These are phyloP conservation scores for Micrasema longulum DNA, from an alignment of 1,140 invertebrate genomes.

Conservation along the genomic window DNA sequence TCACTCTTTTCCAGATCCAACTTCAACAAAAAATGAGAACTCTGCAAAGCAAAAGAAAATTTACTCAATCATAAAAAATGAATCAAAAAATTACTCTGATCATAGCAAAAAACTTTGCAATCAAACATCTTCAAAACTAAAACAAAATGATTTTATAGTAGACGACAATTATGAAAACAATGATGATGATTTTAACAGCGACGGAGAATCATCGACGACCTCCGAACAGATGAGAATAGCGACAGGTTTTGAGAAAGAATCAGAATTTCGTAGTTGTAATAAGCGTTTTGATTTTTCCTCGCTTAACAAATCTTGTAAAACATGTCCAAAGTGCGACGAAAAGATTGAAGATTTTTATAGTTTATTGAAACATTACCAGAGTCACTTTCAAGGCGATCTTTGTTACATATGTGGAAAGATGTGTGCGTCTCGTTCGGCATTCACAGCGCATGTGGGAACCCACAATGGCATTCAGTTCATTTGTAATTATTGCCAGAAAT, in stretches of 20 bases:
- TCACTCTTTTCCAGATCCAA: too few species aligned
- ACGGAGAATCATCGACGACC: slow-evolving; percentile 6
- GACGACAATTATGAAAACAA: too few species aligned
- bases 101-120: too few species aligned
- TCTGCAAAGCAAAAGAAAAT: too few species aligned
- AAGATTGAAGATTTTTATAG: background rate
- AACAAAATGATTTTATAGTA: too few species aligned
- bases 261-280: background rate
- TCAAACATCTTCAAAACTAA: too few species aligned
- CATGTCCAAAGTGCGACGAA: background rate
- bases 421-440: background rate
- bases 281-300: background rate
- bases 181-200: too few species aligned
- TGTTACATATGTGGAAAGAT: background rate
- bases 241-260: background rate
- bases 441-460: background rate
- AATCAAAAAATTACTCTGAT: too few species aligned
- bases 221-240: slow-evolving; percentile 10
- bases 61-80: too few species aligned
- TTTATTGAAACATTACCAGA: background rate
- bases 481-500: background rate
- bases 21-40: too few species aligned
- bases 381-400: background rate
- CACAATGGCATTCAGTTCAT: background rate
- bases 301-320: background rate